Base-by-base conservation (phyloP, 2,888 invertebrate genomes). In the Aricia artaxerxes region DNA sequence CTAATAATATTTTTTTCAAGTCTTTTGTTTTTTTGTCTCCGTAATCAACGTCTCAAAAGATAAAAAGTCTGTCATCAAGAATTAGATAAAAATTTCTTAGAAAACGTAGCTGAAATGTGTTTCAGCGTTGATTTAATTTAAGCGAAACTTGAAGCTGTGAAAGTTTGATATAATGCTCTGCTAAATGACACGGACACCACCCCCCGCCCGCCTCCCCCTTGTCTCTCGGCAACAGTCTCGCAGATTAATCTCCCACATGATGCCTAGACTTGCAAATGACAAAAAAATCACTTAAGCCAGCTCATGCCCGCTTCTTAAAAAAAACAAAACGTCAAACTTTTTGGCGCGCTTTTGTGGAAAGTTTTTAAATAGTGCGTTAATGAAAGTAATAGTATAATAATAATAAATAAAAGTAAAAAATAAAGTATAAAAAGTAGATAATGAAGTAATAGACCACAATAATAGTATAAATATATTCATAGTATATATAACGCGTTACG, bases 111-210 rank as follows among this genome's bases (percentile, higher is more conserved):
- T 69, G 69, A 69, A 69, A 38, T 69, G 35, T 69, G 69, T 69
- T 16, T 35, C 69, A 69, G 69, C 69, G 69, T 38, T 69, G 69
- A 69, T 69, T 69, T 69, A 69, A 69, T 69, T 69, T 69, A 69
- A 69, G 24, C 35, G 24, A 5, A 69, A 69, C 69, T 69, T 69
- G 69, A 69, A 69, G 69, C 69, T 69, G 69, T 69, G 69, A 69
- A 69, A 69, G 69, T 69, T 69, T 69, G 69, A 69, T 69, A 69
- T 69, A 69, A 69, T 69, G 69, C 69, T 69, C 16, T 35, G 69
- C 35, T 69, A 69, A 69, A 69, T 69, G 69, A 69, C 69, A 69
- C 69, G 69, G 69, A 69, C 69, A 69, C 69, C 69, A 69, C 69
- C 69, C 69, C 4, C 13, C 35, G 0, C 11, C 5, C 11, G 0